Base-by-base conservation (phyloP, 2,888 invertebrate genomes). In the Phania funesta region DNA sequence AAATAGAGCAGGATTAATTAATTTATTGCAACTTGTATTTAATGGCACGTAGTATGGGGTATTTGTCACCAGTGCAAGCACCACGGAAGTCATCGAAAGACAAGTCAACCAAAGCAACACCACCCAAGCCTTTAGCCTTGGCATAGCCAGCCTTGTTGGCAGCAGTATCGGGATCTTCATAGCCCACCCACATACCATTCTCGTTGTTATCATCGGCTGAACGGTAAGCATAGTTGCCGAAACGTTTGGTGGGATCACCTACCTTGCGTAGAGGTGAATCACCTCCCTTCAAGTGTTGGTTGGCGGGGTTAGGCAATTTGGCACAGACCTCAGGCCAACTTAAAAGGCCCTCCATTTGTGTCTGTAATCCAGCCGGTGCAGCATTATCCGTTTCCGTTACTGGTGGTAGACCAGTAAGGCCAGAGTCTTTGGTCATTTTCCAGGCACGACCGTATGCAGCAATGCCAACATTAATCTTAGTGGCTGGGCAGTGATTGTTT, bases 51-150 rank as follows among this genome's bases (percentile, higher is more conserved):
- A 96, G 91, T 79, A 97, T 93, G 0, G 96, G 96, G 89, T 93
- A 96, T 87, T 95, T 96, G 87, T 95, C 95, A 0, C 95, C 95
- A 3, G 93, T 94, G 91, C 96, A 96, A 8, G 95, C 92, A 9
- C 96, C 96, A 64, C 95, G 94, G 92, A 96, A 96, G 88, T 96
- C 96, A 84, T 97, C 96, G 89, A 94, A 91, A 0, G 95, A 95
- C 29, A 97, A 91, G 85, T 97, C 96, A 24, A 93, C 91, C 35
- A 96, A 92, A 0, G 96, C 95, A 13, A 96, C 92, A 58, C 96
- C 96, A 18, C 96, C 96, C 5, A 96, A 93, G 32, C 94, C 94
- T 90, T 95, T 95, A 0, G 93, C 93, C 86, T 95, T 93, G 38
- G 92, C 95, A 86, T 94, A 96, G 11, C 92, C 90, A 0, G 96